Evolutionary conservation across 2,888 invertebrate species (phyloP), one percentile per base, ranked within the genome.

Genomic region (Panzeria rudis): DNA sequence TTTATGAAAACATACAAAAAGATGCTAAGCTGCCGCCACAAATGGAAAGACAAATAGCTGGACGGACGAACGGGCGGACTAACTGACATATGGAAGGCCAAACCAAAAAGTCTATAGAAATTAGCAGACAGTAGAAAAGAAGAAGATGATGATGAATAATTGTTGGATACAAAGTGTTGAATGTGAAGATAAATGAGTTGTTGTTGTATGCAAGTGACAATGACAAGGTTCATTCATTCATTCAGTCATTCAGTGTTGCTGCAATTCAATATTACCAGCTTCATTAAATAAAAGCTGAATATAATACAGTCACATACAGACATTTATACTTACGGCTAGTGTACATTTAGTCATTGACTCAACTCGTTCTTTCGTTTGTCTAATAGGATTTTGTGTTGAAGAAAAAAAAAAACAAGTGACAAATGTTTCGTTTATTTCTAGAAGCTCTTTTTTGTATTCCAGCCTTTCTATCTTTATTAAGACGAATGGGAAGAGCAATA

Each of bases 141-240:
- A 25, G 54, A 54, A 29, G 68, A 73, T 54, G 52, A 72, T 72
- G 47, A 78, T 85, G 83, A 83, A 61, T 83, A 83, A 85, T 85
- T 83, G 71, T 69, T n/a, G 47, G 62, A 75, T 61, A 81, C 72
- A 78, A 75, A 78, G 69, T 85, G 85, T 83, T 78, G 78, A 82
- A 85, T 85, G 29, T 75, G 20, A 83, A 83, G 85, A 85, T 85
- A 85, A 85, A 85, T 85, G 73, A 82, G 84, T 85, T 82, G 76
- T 61, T 77, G 76, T 79, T 75, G 50, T 4, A 32, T 61, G 52
- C 29, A 47, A 47, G 56, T 62, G 71, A 76, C 71, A 59, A 47
- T 52, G 38, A 29, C 56, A 47, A 64, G 62, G 62, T 68, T 61
- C 44, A n/a, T 35, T 61, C 47, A 6, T 59, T 66, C 59, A n/a